Evolutionary conservation across 2,113 vertebrate species (phyloP), one percentile per base, ranked within the genome.

Genomic region (Microcebus ravelobensis): DNA sequence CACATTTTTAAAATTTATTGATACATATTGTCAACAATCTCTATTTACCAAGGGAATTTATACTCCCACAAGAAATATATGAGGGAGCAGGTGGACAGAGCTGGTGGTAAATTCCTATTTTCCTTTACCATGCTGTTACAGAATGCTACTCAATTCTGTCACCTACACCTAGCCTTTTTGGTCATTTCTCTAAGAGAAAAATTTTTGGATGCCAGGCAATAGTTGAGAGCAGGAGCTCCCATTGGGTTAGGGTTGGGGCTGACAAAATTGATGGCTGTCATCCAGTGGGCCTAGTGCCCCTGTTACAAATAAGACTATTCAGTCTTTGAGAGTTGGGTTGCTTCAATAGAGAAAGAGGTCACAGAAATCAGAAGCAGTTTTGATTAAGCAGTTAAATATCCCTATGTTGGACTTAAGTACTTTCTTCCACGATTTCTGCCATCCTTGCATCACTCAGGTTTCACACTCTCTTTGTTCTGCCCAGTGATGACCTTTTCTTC

Each of bases 1-100:
- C 0, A 1, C 15, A 87, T 91, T 63, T 91, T 95, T 31, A 55
- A 55, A 90, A 65, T 45, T 70, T 95, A 82, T 74, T 67, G 74
- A 93, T 91, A 85, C 21, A 89, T 91, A 74, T 82, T 89, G n/a
- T 74, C n/a, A 97, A 76, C 36, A 80, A 45, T 91, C 83, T 86
- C 71, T 85, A 17, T 92, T 90, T 65, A 68, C 55, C 68, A 92
- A 94, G 36, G 29, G 36, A 79, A 20, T 83, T 89, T 94, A 85
- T 55, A 71, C 71, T 91, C 52, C 36, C 48, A 73, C 39, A 61
- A 95, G 77, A 97, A 97, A 68, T 23, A 25, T 76, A 91, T n/a
- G 42, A 73, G 45, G 48, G 29, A 83, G 18, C 55, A 92, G 25
- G 89, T 45, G 45, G 45, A 73, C 39, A 42, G 29, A 83, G 15